Evolutionary conservation across 2,113 vertebrate species (phyloP).

Genomic region (Ciconia boyciana): DNA sequence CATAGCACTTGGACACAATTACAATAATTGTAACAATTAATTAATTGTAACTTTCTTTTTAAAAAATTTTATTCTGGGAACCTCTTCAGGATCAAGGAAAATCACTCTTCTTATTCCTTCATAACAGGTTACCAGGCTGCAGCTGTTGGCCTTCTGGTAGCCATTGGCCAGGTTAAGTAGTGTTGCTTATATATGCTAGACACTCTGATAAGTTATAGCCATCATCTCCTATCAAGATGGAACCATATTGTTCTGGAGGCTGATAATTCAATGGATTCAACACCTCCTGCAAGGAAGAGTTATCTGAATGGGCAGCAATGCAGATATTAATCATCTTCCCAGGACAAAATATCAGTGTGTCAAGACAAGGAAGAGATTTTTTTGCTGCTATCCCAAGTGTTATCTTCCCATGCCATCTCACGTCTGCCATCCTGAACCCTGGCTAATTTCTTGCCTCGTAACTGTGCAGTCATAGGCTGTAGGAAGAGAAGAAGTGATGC

Average conservation of each 20-base stretch:
- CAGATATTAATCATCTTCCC: not conserved
- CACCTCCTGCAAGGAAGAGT: not conserved
- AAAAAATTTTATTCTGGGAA: not conserved
- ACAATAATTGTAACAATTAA: not conserved
- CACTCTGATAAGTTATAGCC: not conserved
- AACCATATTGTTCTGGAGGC: not conserved
- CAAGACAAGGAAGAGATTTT: not conserved
- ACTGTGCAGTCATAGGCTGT: not conserved
- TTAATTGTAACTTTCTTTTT: not conserved
- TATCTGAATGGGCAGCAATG: not conserved
- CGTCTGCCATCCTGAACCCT: not conserved
- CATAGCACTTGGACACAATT: not conserved
- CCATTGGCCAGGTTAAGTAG: not conserved
- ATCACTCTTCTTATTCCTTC: not conserved
- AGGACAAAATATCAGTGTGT: not conserved
- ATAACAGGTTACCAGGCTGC: not conserved
- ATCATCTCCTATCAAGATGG: not conserved
- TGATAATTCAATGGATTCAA: not conserved
- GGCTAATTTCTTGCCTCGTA: not conserved
- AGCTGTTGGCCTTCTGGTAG: not conserved
- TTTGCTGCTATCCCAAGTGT: not conserved
- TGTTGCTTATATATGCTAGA: not conserved
- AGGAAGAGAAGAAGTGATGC: not conserved
- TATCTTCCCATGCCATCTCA: not conserved
- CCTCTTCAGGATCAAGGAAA: not conserved